Evolutionary conservation across 2,113 vertebrate genomes (phyloP).

Genomic region (Grammatotria lemairii): DNA sequence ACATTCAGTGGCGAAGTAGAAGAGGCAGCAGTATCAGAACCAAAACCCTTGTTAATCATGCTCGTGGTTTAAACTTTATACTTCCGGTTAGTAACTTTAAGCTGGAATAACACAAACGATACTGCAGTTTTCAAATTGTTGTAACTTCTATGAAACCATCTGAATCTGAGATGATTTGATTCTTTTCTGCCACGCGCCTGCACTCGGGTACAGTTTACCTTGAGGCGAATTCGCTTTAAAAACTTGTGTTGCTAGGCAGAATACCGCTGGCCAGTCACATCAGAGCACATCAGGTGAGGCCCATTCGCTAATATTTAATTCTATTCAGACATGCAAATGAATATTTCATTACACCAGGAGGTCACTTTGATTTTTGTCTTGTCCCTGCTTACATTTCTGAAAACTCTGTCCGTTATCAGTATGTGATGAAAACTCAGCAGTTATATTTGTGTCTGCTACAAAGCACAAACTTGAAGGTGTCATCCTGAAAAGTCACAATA

Average conservation of each 20-base stretch:
- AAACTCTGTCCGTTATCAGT: neutral
- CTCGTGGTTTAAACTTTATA: neutral
- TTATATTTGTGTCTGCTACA: neutral
- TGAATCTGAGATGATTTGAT: accelerated
- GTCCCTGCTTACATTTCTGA: neutral
- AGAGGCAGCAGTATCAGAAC: neutral
- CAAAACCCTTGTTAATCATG: neutral
- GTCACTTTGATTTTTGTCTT: neutral
- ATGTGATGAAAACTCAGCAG: neutral
- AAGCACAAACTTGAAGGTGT: neutral
- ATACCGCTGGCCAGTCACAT: neutral
- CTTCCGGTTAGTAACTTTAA: neutral
- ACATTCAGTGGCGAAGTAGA: neutral
- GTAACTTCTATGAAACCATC: neutral
- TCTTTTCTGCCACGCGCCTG: neutral
- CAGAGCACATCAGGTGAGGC: slow-evolving; percentile 14
- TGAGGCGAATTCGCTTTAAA: neutral
- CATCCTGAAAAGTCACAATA: neutral
- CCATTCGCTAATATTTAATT: slow-evolving; percentile 50
- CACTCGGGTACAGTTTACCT: neutral
- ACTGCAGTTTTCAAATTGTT: neutral
- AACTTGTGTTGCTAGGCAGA: slow-evolving; percentile 27
- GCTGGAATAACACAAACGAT: neutral
- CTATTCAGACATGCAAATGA: slow-evolving; percentile 37
- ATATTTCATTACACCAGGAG: slow-evolving; percentile 41